A percentile compares a stretch with the other conserved stretches of the same genome.
These are phyloP conservation scores for Tylochromis polylepis DNA, from an alignment of 2,113 vertebrate species.

Conservation along the genomic window DNA sequence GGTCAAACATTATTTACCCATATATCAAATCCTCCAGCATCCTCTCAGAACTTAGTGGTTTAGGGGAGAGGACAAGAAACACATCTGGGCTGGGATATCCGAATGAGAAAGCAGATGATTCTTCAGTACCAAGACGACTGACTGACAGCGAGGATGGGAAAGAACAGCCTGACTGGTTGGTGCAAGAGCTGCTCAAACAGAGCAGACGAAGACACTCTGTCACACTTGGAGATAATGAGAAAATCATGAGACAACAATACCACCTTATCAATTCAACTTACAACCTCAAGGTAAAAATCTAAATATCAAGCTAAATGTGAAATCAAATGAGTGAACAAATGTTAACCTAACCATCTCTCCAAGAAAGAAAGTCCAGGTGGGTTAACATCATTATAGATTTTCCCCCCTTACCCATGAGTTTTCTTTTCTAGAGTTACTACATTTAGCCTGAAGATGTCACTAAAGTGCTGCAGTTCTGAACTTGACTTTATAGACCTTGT, in stretches of 20 bases:
- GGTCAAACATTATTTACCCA: neutral
- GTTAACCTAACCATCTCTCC: neutral
- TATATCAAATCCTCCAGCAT: constrained; percentile 49
- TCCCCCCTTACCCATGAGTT: neutral
- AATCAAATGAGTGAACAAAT: neutral
- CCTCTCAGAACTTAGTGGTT: constrained; percentile 19
- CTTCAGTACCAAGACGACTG: neutral
- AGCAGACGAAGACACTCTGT: constrained; percentile 50
- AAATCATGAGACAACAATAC: neutral
- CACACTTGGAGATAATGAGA: constrained; percentile 20
- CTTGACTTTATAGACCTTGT: neutral
- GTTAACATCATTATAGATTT: neutral
- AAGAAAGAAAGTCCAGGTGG: neutral
- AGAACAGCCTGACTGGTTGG: constrained; percentile 49
- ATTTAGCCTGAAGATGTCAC: constrained; percentile 55
- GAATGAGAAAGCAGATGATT: neutral
- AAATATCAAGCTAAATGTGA: neutral
- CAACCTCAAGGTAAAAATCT: constrained; percentile 57
- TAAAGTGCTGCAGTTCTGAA: constrained; percentile 9
- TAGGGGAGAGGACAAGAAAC: neutral
- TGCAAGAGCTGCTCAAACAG: constrained; percentile 55
- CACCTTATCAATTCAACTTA: neutral
- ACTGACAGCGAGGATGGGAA: neutral
- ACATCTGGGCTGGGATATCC: neutral
- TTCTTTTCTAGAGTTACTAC: neutral